phyloP scores from a whole-genome alignment of 2,797 vertebrate genomes.

The Aplochiton taeniatus region DNA sequence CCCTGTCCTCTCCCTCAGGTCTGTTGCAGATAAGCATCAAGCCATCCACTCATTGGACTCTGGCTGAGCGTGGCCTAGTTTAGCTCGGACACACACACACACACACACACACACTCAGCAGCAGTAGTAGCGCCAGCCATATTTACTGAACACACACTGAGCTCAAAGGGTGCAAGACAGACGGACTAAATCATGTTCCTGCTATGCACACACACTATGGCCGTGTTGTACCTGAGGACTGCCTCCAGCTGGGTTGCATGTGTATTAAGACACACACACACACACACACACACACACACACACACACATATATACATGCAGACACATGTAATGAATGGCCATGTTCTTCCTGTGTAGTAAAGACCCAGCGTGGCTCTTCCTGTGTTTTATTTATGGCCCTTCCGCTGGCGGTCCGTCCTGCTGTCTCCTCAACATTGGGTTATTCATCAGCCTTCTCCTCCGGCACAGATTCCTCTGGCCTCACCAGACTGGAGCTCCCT shows the following conservation, averaged over 20 bases:
- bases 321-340: neutral
- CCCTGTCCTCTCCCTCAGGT: slow-evolving; percentile 26
- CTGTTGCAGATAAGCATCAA: slow-evolving; percentile 61
- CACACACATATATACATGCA: slow-evolving; percentile 15
- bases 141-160: slow-evolving; percentile 41
- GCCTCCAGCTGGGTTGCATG: neutral
- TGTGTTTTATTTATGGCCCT: slow-evolving; percentile 57
- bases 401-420: slow-evolving; percentile 23
- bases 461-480: slow-evolving; percentile 8
- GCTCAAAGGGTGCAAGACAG: slow-evolving; percentile 18
- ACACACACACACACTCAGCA: slow-evolving; percentile 5
- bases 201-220: slow-evolving; percentile 11
- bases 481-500: slow-evolving; percentile 3
- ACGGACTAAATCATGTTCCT: slow-evolving; percentile 46
- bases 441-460: slow-evolving; percentile 44
- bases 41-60: slow-evolving; percentile 51
- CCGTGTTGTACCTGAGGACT: neutral
- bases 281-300: neutral
- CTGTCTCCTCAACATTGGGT: slow-evolving; percentile 6
- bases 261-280: neutral
- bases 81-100: slow-evolving; percentile 31
- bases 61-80: slow-evolving; percentile 48
- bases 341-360: slow-evolving; percentile 25
- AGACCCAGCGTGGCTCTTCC: slow-evolving; percentile 17
- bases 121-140: slow-evolving; percentile 26